Base-by-base conservation (phyloP, 2,888 invertebrate species). In the Podabrus alpinus region DNA sequence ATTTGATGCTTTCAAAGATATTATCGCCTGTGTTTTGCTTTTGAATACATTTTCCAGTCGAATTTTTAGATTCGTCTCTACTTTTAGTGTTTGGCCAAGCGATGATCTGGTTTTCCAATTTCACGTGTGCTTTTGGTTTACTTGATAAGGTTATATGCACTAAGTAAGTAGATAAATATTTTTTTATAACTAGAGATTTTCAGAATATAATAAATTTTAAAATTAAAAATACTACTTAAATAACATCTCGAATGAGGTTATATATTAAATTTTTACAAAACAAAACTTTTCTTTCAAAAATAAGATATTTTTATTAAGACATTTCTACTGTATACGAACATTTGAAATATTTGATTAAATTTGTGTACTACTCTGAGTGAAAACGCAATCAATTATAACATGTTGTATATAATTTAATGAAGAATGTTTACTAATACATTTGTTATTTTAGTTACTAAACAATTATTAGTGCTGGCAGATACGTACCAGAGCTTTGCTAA, bases 1-100 rank as follows among this genome's bases (percentile, higher is more conserved):
- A 72, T 75, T 71, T 69, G 75, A 75, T 75, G 75, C 71, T 75
- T 75, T 75, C 75, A 72, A 60, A 72, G 75, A 75, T 75, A 75
- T 75, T 75, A 75, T 75, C 75, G 69, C 72, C 72, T 70, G 66
- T 75, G 75, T 75, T 75, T 72, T 72, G 75, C 72, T 73, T 75
- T 73, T 66, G 75, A 75, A 75, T 75, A 75, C 75, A 72, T 72
- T 75, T 72, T 70, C 75, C 70, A 70, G 69, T 69, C 59, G 69
- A 72, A 69, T 69, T 75, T 75, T 69, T 66, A 69, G 75, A 75
- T 70, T 72, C 72, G 70, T 68, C 67, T 71, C 71, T 75, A 75
- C 69, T 75, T 75, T 72, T 75, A 75, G 75, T 75, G 69, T 72
- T 60, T 69, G 75, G 45, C 68, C 69, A 72, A 69, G 69, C 75